Evolutionary conservation across 2,888 invertebrate genomes (phyloP).

Genomic region (Vannuccia rotundouncinata): DNA sequence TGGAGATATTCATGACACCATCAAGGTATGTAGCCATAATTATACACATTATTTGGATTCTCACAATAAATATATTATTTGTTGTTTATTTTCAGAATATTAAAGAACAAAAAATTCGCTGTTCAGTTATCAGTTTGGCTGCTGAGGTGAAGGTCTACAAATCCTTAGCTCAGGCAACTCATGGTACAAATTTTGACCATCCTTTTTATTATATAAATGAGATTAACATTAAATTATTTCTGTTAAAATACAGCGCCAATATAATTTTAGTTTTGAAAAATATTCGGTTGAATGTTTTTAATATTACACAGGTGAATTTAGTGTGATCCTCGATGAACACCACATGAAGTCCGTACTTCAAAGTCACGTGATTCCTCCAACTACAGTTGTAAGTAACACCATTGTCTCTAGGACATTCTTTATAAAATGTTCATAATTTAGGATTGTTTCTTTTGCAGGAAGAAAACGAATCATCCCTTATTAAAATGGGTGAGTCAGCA

Average conservation of each 20-base stretch:
- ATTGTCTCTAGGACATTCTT: conserved; percentile 34
- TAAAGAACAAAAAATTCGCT: conserved; percentile 61
- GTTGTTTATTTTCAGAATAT: conserved; percentile 30
- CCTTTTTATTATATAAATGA: too few species aligned
- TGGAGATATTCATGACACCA: conserved; percentile 76
- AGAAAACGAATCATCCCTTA: conserved; percentile 52
- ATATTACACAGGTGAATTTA: conserved; percentile 66
- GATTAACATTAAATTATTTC: too few species aligned
- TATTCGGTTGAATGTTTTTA: too few species aligned
- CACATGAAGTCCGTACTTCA: conserved; percentile 63
- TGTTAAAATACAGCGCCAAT: too few species aligned
- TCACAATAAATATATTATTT: too few species aligned
- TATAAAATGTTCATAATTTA: conserved; percentile 16
- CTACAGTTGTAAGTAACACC: conserved; percentile 46
- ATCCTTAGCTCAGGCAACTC: conserved; percentile 74
- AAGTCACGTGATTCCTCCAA: conserved; percentile 58
- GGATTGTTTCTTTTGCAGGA: conserved; percentile 44
- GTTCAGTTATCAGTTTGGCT: conserved; percentile 86
- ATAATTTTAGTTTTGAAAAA: too few species aligned
- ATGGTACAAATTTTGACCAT: too few species aligned
- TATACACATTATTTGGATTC: too few species aligned
- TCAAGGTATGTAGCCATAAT: conserved; percentile 62
- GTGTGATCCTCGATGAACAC: conserved; percentile 74
- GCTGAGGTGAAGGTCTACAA: conserved; percentile 89
- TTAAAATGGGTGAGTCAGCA: conserved; percentile 73